These are phyloP conservation scores for Drosophila algonquin DNA, from an alignment of 2,888 invertebrate species.

Conservation along the genomic window DNA sequence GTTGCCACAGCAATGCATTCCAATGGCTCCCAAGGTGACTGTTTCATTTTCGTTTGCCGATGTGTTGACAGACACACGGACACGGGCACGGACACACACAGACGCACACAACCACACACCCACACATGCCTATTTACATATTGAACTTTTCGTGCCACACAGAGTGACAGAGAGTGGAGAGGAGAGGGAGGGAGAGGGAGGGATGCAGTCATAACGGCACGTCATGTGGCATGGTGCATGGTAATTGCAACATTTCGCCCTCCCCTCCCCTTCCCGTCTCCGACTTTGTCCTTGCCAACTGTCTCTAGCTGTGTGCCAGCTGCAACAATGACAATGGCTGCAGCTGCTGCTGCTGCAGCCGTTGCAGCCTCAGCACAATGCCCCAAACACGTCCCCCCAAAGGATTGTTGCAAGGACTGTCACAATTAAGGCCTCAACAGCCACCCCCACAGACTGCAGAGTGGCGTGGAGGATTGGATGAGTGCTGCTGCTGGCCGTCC, in stretches of 20 bases:
- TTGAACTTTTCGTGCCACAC: slow-evolving; percentile 61
- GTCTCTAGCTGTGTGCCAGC: slow-evolving; percentile 54
- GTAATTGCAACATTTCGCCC: slow-evolving; percentile 74
- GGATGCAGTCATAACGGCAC: slow-evolving; percentile 27
- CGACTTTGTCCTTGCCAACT: slow-evolving; percentile 46
- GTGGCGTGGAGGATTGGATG: slow-evolving; percentile 1
- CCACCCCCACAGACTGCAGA: slow-evolving; percentile 1
- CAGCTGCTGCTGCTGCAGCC: slow-evolving; percentile 24
- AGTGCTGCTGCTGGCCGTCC: neutral
- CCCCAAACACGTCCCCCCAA: slow-evolving; percentile 51
- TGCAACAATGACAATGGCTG: slow-evolving; percentile 39
- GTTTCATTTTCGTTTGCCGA: slow-evolving; percentile 74
- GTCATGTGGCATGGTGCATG: slow-evolving; percentile 63
- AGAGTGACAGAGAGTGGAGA: neutral
- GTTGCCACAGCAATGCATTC: slow-evolving; percentile 50
- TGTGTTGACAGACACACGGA: slow-evolving; percentile 68
- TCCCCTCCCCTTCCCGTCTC: neutral
- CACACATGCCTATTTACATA: slow-evolving; percentile 66
- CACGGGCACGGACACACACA: neutral
- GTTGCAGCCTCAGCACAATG: slow-evolving; percentile 39
- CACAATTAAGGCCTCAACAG: slow-evolving; percentile 33
- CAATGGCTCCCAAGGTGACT: slow-evolving; percentile 72
- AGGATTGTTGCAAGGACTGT: slow-evolving; percentile 54
- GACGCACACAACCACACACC: slow-evolving; percentile 23
- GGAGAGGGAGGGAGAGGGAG: neutral